Evolutionary conservation across 1,140 invertebrate genomes (phyloP).

Genomic region (Cardiocondyla obscurior): DNA sequence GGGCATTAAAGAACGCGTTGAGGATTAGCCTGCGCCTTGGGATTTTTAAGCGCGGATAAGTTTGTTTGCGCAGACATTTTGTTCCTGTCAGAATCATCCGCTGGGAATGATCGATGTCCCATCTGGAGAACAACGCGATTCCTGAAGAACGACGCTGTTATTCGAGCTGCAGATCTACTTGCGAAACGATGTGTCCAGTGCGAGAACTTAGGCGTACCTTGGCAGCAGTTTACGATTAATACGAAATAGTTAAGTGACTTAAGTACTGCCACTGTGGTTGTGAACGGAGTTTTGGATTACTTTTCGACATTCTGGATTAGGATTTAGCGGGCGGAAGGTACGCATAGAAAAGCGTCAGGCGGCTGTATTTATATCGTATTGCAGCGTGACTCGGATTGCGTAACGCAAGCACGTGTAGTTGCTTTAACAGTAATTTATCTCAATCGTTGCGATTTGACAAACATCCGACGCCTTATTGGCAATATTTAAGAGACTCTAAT

Average conservation of each 20-base stretch:
- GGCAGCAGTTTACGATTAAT: background rate
- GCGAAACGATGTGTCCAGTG: constrained; percentile 54
- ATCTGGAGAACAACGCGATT: background rate
- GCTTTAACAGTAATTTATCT: constrained; percentile 37
- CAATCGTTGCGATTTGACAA: constrained; percentile 1
- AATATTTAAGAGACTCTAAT: background rate
- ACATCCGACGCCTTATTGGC: background rate
- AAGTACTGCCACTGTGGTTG: constrained; percentile 39
- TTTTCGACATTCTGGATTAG: constrained; percentile 3
- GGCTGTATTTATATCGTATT: background rate
- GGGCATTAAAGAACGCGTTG: background rate
- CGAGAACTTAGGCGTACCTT: background rate
- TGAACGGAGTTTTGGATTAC: constrained; percentile 58
- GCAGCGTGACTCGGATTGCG: background rate
- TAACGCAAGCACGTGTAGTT: constrained; percentile 23
- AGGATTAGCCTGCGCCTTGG: background rate
- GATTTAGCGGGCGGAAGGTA: constrained; percentile 35
- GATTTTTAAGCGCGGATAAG: background rate
- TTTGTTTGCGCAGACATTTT: constrained; percentile 13
- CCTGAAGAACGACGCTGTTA: background rate
- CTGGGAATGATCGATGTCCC: background rate
- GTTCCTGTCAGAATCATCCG: background rate
- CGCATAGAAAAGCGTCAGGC: background rate
- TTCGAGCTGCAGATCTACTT: background rate
- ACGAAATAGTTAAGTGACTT: constrained; percentile 37